Percentiles rank a stretch among this genome's conserved stretches.
These are phyloP conservation scores for Micrasema longulum DNA, from an alignment of 1,140 invertebrate genomes.

Conservation along the genomic window DNA sequence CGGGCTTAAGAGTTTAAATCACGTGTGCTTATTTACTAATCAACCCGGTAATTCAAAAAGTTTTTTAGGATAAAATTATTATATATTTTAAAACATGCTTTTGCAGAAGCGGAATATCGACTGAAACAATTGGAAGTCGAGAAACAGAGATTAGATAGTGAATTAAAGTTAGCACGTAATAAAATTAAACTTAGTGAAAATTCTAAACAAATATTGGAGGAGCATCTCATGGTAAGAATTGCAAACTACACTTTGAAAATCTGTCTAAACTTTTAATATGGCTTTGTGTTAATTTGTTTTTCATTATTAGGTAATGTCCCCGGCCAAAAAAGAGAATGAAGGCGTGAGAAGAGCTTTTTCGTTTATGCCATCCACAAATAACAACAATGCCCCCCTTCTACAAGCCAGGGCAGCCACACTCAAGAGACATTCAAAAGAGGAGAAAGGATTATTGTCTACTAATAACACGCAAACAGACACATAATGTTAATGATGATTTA, in stretches of 20 bases:
- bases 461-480: conserved; percentile 7
- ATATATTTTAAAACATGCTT: conserved; percentile 24
- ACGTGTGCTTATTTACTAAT: too few relatives aligned
- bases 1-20: too few relatives aligned
- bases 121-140: conserved; percentile 77
- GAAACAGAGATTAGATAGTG: conserved; percentile 73
- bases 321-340: conserved; percentile 58
- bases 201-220: conserved; percentile 74
- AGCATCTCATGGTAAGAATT: conserved; percentile 68
- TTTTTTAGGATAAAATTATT: too few relatives aligned
- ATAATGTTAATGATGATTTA: neutral
- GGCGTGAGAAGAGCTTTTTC: conserved; percentile 70
- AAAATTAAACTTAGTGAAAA: conserved; percentile 77
- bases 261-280: too few relatives aligned
- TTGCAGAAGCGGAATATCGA: conserved; percentile 74
- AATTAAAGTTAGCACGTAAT: conserved; percentile 74
- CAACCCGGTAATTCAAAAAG: too few relatives aligned
- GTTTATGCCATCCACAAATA: conserved; percentile 70
- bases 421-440: conserved; percentile 43
- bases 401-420: conserved; percentile 51
- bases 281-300: conserved; percentile 8
- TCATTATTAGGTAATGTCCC: conserved; percentile 53
- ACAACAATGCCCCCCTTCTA: conserved; percentile 57
- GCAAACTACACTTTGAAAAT: too few relatives aligned
- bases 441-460: conserved; percentile 10